phyloP scores from a whole-genome alignment of 2,797 vertebrate genomes.

The Phalanger gymnotis region DNA sequence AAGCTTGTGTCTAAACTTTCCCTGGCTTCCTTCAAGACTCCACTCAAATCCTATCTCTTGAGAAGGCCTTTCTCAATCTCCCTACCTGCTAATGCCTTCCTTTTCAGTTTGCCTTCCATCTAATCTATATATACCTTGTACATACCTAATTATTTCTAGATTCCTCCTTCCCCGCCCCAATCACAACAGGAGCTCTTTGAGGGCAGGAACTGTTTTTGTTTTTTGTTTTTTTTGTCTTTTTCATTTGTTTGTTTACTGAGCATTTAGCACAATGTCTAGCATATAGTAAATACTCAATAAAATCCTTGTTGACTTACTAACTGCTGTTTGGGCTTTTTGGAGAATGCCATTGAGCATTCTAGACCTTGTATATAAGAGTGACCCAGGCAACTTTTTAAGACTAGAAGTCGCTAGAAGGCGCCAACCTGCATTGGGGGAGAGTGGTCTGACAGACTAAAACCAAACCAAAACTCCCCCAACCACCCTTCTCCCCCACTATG shows the following conservation, averaged over 20 bases:
- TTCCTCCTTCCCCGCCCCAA: not conserved
- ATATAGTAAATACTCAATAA: not conserved
- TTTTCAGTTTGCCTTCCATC: not conserved
- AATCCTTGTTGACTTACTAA: no score
- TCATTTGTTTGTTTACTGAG: not conserved
- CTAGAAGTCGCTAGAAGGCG: not conserved
- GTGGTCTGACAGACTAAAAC: not conserved
- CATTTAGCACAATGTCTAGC: not conserved
- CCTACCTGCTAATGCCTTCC: not conserved
- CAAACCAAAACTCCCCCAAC: no score
- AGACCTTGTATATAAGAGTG: not conserved
- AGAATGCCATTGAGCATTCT: not conserved
- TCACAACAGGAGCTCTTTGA: not conserved
- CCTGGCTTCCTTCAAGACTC: not conserved
- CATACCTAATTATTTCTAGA: not conserved
- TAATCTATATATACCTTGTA: not conserved
- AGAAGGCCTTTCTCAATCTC: no score
- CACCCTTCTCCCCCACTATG: not conserved
- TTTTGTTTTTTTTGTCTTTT: not conserved
- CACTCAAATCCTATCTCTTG: not conserved
- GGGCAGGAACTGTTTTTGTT: no score
- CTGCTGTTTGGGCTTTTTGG: not conserved
- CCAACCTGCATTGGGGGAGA: not conserved
- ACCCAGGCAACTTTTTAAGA: not conserved
- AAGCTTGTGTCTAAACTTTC: not conserved